Evolutionary conservation across 2,888 invertebrate species (phyloP).

Genomic region (Melieria picta): DNA sequence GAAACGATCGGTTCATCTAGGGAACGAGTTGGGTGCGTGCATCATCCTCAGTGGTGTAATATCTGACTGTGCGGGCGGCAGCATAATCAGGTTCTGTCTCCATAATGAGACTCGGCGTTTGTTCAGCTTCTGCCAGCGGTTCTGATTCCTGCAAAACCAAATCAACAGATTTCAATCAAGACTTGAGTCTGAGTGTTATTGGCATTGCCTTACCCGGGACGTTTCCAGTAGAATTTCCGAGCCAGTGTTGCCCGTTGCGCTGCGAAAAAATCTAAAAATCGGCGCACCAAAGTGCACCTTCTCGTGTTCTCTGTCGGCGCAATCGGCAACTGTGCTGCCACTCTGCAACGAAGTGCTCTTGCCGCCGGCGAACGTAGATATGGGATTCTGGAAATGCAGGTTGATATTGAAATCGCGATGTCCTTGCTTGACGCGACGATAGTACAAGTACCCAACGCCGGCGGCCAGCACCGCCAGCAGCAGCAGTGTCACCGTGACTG

Average conservation of each 20-base stretch:
- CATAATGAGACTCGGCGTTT: slow-evolving; percentile 47
- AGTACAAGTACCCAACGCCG: slow-evolving; percentile 56
- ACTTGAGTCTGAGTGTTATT: not conserved
- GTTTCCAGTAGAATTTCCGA: slow-evolving; percentile 56
- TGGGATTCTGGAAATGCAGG: slow-evolving; percentile 66
- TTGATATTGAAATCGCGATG: slow-evolving; percentile 65
- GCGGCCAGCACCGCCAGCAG: slow-evolving; percentile 42
- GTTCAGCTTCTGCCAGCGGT: slow-evolving; percentile 35
- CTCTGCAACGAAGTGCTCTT: slow-evolving; percentile 40
- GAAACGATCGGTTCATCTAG: slow-evolving; percentile 45
- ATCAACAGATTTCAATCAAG: not conserved
- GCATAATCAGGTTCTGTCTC: slow-evolving; percentile 49
- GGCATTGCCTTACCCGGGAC: slow-evolving; percentile 47
- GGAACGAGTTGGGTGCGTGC: slow-evolving; percentile 58
- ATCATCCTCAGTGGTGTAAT: slow-evolving; percentile 58
- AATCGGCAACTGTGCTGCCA: slow-evolving; percentile 28
- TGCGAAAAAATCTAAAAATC: slow-evolving; percentile 52
- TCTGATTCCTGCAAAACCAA: slow-evolving; percentile 5
- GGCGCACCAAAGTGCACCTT: slow-evolving; percentile 49
- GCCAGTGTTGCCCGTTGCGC: slow-evolving; percentile 43
- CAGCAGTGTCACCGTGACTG: slow-evolving; percentile 39
- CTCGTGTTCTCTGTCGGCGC: slow-evolving; percentile 44
- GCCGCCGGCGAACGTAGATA: slow-evolving; percentile 50
- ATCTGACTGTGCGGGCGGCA: slow-evolving; percentile 51
- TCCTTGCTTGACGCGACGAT: slow-evolving; percentile 66